phyloP scores from a whole-genome alignment of 2,888 invertebrate genomes.

The Micoletzkya japonica region DNA sequence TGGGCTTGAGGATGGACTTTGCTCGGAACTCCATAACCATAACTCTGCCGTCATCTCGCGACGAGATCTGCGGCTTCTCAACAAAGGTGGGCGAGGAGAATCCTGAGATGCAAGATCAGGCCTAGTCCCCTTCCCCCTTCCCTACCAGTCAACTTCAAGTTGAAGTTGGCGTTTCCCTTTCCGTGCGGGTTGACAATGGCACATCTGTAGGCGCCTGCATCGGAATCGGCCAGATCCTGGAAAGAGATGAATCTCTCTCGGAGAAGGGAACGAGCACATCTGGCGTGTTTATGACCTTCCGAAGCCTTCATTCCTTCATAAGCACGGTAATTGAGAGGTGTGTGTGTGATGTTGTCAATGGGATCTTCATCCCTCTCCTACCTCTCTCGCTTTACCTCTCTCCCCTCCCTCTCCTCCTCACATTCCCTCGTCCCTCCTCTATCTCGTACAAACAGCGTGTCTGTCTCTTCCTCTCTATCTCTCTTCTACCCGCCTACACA shows the following conservation, averaged over 20 bases:
- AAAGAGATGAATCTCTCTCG: too few relatives aligned
- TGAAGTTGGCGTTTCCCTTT: constrained; percentile 65
- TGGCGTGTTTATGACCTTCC: too few relatives aligned
- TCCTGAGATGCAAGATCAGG: constrained; percentile 37
- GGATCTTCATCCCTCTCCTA: too few relatives aligned
- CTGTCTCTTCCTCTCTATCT: neutral
- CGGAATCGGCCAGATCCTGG: constrained; percentile 63
- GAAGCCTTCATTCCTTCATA: too few relatives aligned
- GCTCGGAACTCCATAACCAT: constrained; percentile 94
- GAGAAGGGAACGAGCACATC: too few relatives aligned
- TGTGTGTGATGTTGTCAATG: too few relatives aligned
- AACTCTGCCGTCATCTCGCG: constrained; percentile 93
- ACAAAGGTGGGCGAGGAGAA: constrained; percentile 80
- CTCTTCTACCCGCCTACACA: neutral
- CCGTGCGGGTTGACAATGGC: constrained; percentile 64
- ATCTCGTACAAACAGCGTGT: neutral
- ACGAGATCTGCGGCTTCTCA: constrained; percentile 98
- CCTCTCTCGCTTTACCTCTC: too few relatives aligned
- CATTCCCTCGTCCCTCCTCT: too few relatives aligned
- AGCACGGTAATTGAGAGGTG: too few relatives aligned
- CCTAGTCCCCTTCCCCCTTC: too few relatives aligned
- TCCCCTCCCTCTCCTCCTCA: too few relatives aligned
- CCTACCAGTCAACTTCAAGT: constrained; percentile 63
- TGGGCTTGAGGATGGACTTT: constrained; percentile 88
- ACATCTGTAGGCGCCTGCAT: constrained; percentile 64